phyloP scores from a whole-genome alignment of 30 jellyfish, hydroid and myxozoan genomes.

The Catostylus mosaicus region DNA sequence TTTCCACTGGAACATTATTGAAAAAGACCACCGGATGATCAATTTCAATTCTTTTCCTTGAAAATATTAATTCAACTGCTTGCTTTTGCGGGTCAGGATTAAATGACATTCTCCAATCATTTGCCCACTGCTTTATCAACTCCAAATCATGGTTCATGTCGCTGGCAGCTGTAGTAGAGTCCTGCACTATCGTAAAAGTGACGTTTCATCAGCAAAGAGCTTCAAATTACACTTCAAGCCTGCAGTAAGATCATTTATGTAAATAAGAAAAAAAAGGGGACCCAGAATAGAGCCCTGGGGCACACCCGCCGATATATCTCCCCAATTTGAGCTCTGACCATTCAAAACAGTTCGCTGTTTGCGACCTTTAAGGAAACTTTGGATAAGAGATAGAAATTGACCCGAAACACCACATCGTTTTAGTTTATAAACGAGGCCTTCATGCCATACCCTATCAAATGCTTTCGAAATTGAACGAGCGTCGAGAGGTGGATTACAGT shows the following conservation, averaged over 20 bases:
- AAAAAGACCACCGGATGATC: conserved; percentile 45
- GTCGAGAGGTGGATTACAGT: conserved; percentile 44
- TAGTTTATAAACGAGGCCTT: conserved; percentile 19
- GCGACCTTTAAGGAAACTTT: conserved; percentile 29
- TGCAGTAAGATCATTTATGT: conserved; percentile 31
- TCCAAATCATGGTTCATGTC: conserved; percentile 67
- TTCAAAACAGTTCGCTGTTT: conserved; percentile 45
- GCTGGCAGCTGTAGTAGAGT: conserved; percentile 66
- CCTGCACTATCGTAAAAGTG: conserved; percentile 37
- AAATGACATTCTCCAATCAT: conserved; percentile 72
- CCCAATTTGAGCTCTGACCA: conserved; percentile 56
- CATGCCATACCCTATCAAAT: conserved; percentile 60
- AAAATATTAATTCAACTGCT: conserved; percentile 46
- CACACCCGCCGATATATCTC: conserved; percentile 52
- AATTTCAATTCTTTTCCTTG: conserved; percentile 40
- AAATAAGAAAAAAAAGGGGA: conserved; percentile 47
- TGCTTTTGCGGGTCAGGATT: conserved; percentile 66
- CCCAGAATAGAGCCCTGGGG: conserved; percentile 65
- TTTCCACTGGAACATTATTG: conserved; percentile 34
- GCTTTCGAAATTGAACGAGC: conserved; percentile 48
- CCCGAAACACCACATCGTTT: conserved; percentile 47
- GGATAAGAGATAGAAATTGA: conserved; percentile 36
- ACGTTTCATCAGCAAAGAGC: conserved; percentile 60
- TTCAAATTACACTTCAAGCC: conserved; percentile 32
- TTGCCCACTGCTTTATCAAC: conserved; percentile 62